Conservation (phyloP, 2,113 vertebrate species). For the Willisornis vidua region DNA sequence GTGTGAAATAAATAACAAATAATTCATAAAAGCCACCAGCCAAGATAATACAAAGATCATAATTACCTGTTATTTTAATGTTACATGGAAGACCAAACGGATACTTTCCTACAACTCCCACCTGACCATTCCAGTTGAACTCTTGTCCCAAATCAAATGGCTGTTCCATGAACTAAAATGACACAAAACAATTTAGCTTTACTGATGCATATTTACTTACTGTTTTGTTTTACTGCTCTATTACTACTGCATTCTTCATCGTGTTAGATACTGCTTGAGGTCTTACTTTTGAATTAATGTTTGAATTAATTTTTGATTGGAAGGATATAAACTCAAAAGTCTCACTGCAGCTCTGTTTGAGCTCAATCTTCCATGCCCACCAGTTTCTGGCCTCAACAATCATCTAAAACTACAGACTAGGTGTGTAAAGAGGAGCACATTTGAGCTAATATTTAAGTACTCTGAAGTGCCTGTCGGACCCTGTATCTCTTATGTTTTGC, state of each 20-base stretch:
- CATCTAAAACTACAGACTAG: not conserved
- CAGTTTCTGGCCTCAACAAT: not conserved
- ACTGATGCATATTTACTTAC: not conserved
- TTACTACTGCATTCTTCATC: not conserved
- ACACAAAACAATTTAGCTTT: conserved; percentile 38
- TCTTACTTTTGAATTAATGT: not conserved
- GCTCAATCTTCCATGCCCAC: not conserved
- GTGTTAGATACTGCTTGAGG: not conserved
- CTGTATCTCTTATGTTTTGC: not conserved
- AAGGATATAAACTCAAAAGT: not conserved
- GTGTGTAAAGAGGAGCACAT: not conserved
- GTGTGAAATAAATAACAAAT: not conserved
- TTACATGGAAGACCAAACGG: conserved; percentile 94
- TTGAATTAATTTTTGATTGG: not conserved
- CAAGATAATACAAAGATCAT: not conserved
- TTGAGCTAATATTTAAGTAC: not conserved
- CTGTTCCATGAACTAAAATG: conserved; percentile 86
- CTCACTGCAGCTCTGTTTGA: not conserved
- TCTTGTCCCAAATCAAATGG: conserved; percentile 82
- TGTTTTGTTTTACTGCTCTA: not conserved
- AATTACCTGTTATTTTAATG: conserved; percentile 91
- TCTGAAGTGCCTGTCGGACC: not conserved
- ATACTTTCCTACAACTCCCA: conserved; percentile 85
- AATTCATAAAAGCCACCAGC: not conserved
- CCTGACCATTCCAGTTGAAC: conserved; percentile 83